These are phyloP conservation scores for Halictus rubicundus DNA, from an alignment of 1,140 invertebrate genomes.

Conservation along the genomic window DNA sequence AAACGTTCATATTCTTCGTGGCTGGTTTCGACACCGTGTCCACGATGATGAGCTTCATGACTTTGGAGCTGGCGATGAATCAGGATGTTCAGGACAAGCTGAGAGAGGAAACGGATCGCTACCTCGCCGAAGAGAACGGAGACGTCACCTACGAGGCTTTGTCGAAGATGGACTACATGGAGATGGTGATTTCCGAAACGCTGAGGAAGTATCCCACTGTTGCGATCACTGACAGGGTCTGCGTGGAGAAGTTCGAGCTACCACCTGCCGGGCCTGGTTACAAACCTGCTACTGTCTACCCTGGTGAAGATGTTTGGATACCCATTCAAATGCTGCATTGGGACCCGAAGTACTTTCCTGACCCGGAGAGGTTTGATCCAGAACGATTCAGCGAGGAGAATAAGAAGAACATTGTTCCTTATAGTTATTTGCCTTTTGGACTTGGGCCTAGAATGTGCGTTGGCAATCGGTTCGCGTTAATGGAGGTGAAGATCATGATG, in stretches of 20 bases:
- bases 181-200: constrained; percentile 78
- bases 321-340: constrained; percentile 66
- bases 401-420: constrained; percentile 73
- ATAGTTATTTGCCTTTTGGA: constrained; percentile 82
- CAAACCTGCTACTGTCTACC: constrained; percentile 16
- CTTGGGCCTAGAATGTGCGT: constrained; percentile 77
- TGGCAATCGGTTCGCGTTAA: constrained; percentile 72
- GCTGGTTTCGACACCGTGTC: constrained; percentile 86
- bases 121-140: constrained; percentile 6
- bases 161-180: constrained; percentile 69
- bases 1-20: constrained; percentile 81
- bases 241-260: constrained; percentile 74
- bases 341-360: constrained; percentile 69
- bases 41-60: constrained; percentile 79
- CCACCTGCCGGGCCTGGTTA: constrained; percentile 28
- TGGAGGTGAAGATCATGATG: constrained; percentile 72
- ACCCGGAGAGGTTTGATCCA: constrained; percentile 79
- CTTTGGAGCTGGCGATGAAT: constrained; percentile 81
- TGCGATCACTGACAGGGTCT: constrained; percentile 76
- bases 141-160: constrained; percentile 64
- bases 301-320: constrained; percentile 56
- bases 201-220: constrained; percentile 81
- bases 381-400: constrained; percentile 77
- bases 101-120: constrained; percentile 78
- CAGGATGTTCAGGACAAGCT: constrained; percentile 83